phyloP scores from a whole-genome alignment of 2,888 invertebrate genomes.

The Oscheius sp. region DNA sequence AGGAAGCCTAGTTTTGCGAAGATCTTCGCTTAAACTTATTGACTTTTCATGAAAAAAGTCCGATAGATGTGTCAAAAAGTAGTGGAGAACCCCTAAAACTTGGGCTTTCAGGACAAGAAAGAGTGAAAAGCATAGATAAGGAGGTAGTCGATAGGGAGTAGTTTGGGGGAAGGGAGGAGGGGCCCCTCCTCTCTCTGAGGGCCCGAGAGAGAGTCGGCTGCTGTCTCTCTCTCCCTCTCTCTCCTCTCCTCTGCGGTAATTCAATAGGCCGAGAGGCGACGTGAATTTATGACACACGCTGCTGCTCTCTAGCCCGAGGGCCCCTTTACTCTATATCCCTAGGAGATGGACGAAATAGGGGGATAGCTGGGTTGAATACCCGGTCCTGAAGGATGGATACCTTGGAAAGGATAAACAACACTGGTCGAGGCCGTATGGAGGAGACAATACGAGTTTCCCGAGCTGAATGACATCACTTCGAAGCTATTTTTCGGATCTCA shows the following conservation, averaged over 20 bases:
- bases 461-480: not conserved
- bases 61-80: not conserved
- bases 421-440: not conserved
- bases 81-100: no score
- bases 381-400: not conserved
- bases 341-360: not conserved
- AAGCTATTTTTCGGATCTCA: not conserved
- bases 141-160: conserved; percentile 7
- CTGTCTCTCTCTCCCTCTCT: not conserved
- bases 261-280: conserved; percentile 33
- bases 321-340: not conserved
- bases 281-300: conserved; percentile 33
- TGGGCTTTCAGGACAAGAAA: not conserved
- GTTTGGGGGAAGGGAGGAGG: not conserved
- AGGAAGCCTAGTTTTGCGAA: no score
- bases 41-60: no score
- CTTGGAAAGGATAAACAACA: not conserved
- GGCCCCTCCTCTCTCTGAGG: not conserved
- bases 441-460: not conserved
- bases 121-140: conserved; percentile 19
- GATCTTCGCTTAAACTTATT: no score
- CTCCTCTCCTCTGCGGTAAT: conserved; percentile 29
- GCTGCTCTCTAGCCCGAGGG: not conserved
- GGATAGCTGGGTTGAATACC: not conserved
- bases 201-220: no score